Percentiles rank a stretch among this genome's conserved stretches.
Conservation (phyloP, 2,888 invertebrate genomes). For the Yponomeuta plumbellus region DNA sequence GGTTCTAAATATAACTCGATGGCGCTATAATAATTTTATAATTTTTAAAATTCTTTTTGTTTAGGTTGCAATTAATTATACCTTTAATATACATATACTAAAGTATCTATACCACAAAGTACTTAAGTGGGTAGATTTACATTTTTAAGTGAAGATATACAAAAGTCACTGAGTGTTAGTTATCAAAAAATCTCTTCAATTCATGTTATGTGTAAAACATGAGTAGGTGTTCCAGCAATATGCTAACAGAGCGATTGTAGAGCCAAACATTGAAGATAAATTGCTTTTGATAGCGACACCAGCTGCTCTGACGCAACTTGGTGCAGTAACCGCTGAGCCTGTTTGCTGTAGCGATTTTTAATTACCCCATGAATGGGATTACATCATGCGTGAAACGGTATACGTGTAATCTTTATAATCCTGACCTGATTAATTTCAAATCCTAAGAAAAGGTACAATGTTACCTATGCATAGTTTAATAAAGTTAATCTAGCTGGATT, state of each 20-base stretch:
- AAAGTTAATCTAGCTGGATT: background rate
- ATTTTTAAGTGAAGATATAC: too few species aligned
- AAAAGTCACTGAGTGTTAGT: background rate
- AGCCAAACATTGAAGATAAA: background rate
- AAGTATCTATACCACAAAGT: too few species aligned
- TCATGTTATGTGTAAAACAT: background rate
- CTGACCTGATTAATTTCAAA: slow-evolving; percentile 2
- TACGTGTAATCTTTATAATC: slow-evolving; percentile 10
- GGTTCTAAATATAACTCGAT: too few species aligned
- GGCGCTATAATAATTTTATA: too few species aligned
- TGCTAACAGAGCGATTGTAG: background rate
- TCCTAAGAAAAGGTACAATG: slow-evolving; percentile 3
- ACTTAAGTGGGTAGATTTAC: too few species aligned
- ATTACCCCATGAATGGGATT: slow-evolving; percentile 9
- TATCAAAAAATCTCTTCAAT: background rate
- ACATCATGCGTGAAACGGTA: background rate
- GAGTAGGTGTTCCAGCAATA: background rate
- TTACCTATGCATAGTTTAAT: background rate
- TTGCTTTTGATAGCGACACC: background rate
- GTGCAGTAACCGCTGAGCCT: background rate
- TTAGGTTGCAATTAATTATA: too few species aligned
- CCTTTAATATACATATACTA: too few species aligned
- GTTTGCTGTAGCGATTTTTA: slow-evolving; percentile 12
- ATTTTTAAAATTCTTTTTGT: too few species aligned
- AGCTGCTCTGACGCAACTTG: background rate